Evolutionary conservation across 2,113 vertebrate genomes (phyloP), one percentile per base, ranked within the genome.

Genomic region (Glaucidium brasilianum): DNA sequence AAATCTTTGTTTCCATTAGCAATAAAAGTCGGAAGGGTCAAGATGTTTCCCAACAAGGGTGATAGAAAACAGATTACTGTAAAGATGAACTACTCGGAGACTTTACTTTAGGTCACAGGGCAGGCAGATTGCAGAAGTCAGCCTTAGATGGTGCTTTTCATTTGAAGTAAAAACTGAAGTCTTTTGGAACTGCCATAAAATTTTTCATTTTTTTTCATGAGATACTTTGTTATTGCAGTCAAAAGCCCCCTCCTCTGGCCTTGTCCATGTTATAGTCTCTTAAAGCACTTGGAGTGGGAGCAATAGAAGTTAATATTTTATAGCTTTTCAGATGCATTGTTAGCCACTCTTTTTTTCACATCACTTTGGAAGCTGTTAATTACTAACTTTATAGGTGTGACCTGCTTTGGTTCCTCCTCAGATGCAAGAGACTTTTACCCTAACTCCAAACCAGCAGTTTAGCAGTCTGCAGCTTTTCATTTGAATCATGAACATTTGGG

Each of bases 211-310:
- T 76, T 88, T 88, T 88, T 52, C 35, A 92, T 62, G 8, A 81
- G 27, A 62, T 39, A 55, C 29, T 76, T 85, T 23, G 47, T 84
- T 82, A 85, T 5, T 82, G 89, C 25, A 90, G 76, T 76, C 86
- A 92, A 92, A 96, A 94, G 92, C 77, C 92, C 76, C 95, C 90
- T 95, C 91, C 88, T 94, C 94, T 95, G 86, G 91, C 41, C 71
- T 92, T 88, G 34, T 63, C 80, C 71, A 43, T 64, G 69, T 88
- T 92, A 88, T 27, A 87, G 69, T 47, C 59, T 91, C 74, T 66
- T 73, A 68, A 89, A 87, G 72, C 53, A 59, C 26, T 47, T 53
- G 25, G 20, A 87, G 25, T 37, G 30, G 27, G n/a, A 95, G 41
- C 29, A 87, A 68, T 45, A 73, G 22, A 89, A 50, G 58, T 89